These are phyloP conservation scores for Marcusenius ussheri DNA, from an alignment of 2,113 vertebrate genomes.

Conservation along the genomic window DNA sequence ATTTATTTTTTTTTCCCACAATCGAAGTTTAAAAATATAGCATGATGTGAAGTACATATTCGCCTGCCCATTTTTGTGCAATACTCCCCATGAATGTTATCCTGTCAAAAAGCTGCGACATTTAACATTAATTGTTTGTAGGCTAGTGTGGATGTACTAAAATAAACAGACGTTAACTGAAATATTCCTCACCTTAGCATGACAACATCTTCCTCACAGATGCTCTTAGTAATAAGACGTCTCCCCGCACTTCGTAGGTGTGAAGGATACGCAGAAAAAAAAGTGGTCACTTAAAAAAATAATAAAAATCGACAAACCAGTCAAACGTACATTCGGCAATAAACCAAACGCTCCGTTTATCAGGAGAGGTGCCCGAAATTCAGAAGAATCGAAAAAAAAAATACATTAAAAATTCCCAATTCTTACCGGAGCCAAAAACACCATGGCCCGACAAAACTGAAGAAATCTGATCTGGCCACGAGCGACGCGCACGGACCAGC, in stretches of 20 bases:
- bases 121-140: not conserved
- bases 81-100: not conserved
- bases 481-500: constrained; percentile 29
- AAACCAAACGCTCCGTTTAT: not conserved
- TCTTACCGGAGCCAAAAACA: not conserved
- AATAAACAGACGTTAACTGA: not conserved
- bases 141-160: not conserved
- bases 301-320: not conserved
- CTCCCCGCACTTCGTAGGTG: constrained; percentile 14
- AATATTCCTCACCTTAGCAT: constrained; percentile 21
- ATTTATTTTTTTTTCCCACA: not conserved
- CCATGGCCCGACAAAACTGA: constrained; percentile 10
- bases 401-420: not conserved
- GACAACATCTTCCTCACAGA: not conserved
- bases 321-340: not conserved
- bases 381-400: not conserved
- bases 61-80: not conserved
- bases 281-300: not conserved
- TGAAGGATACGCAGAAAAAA: constrained; percentile 11
- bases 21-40: not conserved
- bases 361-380: not conserved
- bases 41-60: not conserved
- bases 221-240: not conserved
- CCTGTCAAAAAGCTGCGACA: not conserved
- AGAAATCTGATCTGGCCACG: constrained; percentile 23